Base-by-base conservation (phyloP, 2,113 vertebrate genomes). In the Platichthys stellatus region DNA sequence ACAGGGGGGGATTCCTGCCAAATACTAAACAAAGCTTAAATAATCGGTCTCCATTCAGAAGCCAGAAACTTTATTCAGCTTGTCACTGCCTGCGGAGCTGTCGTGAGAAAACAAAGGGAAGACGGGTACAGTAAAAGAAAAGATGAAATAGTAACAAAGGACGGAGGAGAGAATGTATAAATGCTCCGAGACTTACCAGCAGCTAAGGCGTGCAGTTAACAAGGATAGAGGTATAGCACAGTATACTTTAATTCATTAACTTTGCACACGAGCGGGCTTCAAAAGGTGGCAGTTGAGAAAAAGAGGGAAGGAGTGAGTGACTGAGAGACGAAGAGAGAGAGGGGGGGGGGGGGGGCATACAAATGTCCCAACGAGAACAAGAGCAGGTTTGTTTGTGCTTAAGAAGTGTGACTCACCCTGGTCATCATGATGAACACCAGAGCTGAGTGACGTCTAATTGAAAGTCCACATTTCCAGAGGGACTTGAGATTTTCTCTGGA, bases 41-140 rank as follows among this genome's bases (percentile, higher is more conserved):
- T 26, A 1, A 40, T 54, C 51, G 0, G 18, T 35, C 28, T 40
- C 38, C 20, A 24, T 65, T 62, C 23, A 73, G 61, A 21, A 58
- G 69, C 2, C 26, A 18, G 26, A 35, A 88, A 88, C 76, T 90
- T 82, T 65, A 62, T 18, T 78, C 53, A 20, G 24, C 21, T 75
- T 72, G 54, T 68, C 51, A 43, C 28, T 49, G 24, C 11, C 45
- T 49, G 15, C 47, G 67, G 43, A 63, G 66, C 24, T 18, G 21
- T 3, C 28, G n/a, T 24, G 26, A 58, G 38, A 63, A n/a, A 60
- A 35, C 45, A 71, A 49, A 45, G 31, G 28, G 20, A 17, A 31
- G 20, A n/a, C 13, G 14, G 8, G 53, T 15, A 4, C 1, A 38
- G 20, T 53, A 21, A 20, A 54, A 3, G 12, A 24, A 1, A 15